phyloP scores from a whole-genome alignment of 2,888 invertebrate genomes.

The Drosophila barbarae region DNA sequence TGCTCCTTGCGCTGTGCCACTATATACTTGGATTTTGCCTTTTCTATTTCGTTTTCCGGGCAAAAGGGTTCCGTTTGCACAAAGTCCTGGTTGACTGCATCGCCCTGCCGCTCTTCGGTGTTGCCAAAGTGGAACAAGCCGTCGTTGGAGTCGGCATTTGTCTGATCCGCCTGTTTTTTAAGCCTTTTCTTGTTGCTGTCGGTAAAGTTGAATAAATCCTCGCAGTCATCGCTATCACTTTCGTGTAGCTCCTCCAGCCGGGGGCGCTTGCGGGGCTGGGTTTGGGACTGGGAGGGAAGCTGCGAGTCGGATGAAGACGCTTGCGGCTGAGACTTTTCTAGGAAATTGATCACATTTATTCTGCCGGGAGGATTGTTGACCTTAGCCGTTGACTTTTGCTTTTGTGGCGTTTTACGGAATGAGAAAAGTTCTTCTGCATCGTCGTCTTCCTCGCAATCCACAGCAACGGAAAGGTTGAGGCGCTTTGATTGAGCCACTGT shows the following conservation, averaged over 20 bases:
- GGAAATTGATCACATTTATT: slow-evolving; percentile 56
- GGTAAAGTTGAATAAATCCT: slow-evolving; percentile 73
- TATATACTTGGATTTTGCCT: slow-evolving; percentile 47
- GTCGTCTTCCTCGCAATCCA: slow-evolving; percentile 22
- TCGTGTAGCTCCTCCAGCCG: slow-evolving; percentile 68
- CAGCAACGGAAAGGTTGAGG: not conserved
- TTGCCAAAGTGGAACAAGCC: slow-evolving; percentile 59
- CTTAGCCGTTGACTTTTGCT: slow-evolving; percentile 14
- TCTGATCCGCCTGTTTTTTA: not conserved
- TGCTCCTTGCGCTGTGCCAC: slow-evolving; percentile 55
- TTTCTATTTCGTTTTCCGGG: slow-evolving; percentile 5
- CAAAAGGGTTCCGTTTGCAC: slow-evolving; percentile 55
- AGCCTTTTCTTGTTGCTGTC: slow-evolving; percentile 43
- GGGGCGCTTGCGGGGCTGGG: slow-evolving; percentile 58
- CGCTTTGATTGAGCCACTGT: not conserved
- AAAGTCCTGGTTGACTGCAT: slow-evolving; percentile 38
- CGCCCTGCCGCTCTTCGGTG: not conserved
- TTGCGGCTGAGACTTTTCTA: slow-evolving; percentile 62
- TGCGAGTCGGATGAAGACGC: not conserved
- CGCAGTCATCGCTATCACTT: slow-evolving; percentile 71
- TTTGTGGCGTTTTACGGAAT: slow-evolving; percentile 30
- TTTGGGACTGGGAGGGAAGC: slow-evolving; percentile 3
- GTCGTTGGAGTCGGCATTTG: slow-evolving; percentile 42
- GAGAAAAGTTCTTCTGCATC: slow-evolving; percentile 45
- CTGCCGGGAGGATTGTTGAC: slow-evolving; percentile 6